Percentiles rank a stretch among this genome's conserved stretches.
Conservation (phyloP, 1,140 invertebrate genomes). For the Armadillidium nasatum region DNA sequence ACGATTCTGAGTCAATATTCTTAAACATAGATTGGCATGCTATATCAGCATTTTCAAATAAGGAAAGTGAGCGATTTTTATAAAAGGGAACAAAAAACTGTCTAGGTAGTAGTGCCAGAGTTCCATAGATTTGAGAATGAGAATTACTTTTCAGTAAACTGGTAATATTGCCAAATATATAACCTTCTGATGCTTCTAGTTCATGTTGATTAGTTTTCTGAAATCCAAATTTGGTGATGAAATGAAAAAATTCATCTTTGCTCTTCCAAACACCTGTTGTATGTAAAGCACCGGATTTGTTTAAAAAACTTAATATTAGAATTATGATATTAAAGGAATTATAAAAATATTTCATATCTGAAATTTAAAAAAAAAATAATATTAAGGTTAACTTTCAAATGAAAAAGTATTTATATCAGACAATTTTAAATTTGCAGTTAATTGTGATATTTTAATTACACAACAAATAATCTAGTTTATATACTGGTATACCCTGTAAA, state of each 20-base stretch:
- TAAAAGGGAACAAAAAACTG: conserved; percentile 28
- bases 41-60: conserved; percentile 10
- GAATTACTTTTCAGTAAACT: neutral
- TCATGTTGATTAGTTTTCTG: conserved; percentile 30
- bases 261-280: conserved; percentile 3
- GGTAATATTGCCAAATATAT: conserved; percentile 30
- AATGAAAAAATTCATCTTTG: conserved; percentile 19
- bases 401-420: too few species aligned
- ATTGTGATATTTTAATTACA: too few species aligned
- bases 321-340: too few species aligned
- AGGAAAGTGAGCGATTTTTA: conserved; percentile 1
- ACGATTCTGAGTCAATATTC: conserved; percentile 72
- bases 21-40: conserved; percentile 28
- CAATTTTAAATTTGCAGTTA: too few species aligned
- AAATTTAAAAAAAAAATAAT: too few species aligned
- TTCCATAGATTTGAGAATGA: conserved; percentile 1
- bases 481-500: too few species aligned
- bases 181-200: conserved; percentile 20
- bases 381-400: too few species aligned
- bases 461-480: too few species aligned
- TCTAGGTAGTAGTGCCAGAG: conserved; percentile 17
- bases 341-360: too few species aligned
- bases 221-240: conserved; percentile 30
- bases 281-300: neutral
- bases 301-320: neutral